These are phyloP conservation scores for Taeniopygia guttata DNA, from an alignment of 2,797 vertebrate species.

Conservation along the genomic window DNA sequence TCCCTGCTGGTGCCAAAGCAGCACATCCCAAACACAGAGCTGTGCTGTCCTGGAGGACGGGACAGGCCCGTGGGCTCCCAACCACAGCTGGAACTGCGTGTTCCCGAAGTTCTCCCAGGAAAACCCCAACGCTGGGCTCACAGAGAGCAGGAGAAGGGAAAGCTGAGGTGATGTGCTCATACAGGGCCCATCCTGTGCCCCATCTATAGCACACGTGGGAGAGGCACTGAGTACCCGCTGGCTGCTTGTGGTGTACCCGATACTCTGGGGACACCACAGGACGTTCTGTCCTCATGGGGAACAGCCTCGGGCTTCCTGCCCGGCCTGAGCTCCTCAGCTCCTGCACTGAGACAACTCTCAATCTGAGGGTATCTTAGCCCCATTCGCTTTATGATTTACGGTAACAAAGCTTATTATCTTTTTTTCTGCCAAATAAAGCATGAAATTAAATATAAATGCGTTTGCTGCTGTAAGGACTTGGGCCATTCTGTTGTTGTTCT, in stretches of 20 bases:
- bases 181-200: not conserved
- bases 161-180: not conserved
- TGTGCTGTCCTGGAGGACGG: rapidly evolving
- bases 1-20: not conserved
- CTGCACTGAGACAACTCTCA: not conserved
- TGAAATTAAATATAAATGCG: not conserved
- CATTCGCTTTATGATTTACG: not conserved
- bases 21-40: not conserved
- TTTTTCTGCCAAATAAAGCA: not conserved
- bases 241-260: not conserved
- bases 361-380: not conserved
- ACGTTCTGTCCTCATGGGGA: not conserved
- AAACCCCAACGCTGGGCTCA: not conserved
- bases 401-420: not conserved
- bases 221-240: not conserved
- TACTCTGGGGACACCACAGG: not conserved
- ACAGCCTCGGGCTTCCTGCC: not conserved
- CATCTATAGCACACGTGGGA: not conserved
- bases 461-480: not conserved
- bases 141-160: not conserved
- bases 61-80: not conserved
- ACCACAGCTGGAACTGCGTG: not conserved
- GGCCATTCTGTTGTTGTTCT: not conserved
- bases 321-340: not conserved
- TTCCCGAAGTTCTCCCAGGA: not conserved